Conservation (phyloP, 2,888 invertebrate genomes). For the Leptothorax acervorum region DNA sequence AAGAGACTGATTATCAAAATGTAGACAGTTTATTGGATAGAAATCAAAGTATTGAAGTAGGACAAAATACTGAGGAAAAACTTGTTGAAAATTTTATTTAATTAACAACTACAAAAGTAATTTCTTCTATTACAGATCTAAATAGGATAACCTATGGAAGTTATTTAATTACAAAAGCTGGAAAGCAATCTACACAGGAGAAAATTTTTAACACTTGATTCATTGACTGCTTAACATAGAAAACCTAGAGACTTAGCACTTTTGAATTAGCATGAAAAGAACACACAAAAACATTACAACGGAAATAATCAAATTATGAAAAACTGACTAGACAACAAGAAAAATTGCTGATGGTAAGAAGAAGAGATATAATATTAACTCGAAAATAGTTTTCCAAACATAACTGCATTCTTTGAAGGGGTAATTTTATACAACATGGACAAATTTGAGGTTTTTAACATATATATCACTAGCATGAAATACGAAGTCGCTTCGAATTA, state of each 20-base stretch:
- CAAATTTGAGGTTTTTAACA: neutral
- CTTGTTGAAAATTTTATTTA: too few relatives aligned
- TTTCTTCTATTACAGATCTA: neutral
- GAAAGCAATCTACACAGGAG: neutral
- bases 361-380: neutral
- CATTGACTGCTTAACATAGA: neutral
- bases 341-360: neutral
- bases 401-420: neutral
- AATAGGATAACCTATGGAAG: neutral
- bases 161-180: neutral
- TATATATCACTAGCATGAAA: neutral
- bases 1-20: neutral
- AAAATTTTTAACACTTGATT: neutral
- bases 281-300: neutral
- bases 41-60: too few relatives aligned
- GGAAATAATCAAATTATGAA: neutral
- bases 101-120: too few relatives aligned
- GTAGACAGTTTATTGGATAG: neutral
- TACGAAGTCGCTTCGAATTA: neutral
- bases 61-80: too few relatives aligned
- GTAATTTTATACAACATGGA: neutral
- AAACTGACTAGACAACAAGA: neutral
- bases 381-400: neutral
- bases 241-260: neutral
- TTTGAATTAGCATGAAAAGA: slow-evolving; percentile 5